These are phyloP conservation scores for Takifugu rubripes DNA, from an alignment of 2,797 vertebrate genomes.

Conservation along the genomic window DNA sequence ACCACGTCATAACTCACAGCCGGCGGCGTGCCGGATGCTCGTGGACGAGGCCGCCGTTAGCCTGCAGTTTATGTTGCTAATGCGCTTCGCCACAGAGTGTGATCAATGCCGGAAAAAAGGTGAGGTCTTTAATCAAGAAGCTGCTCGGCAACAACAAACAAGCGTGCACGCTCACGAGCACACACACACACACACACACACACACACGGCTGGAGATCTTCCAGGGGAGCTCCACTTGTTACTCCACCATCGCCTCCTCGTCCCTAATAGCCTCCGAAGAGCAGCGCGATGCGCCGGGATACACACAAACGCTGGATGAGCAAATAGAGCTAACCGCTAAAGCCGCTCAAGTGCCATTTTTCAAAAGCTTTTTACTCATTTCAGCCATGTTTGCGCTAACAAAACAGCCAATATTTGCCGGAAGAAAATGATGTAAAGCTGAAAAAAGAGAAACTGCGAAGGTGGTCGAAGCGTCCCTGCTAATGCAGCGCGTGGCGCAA, in stretches of 20 bases:
- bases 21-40: constrained; percentile 43
- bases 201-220: constrained; percentile 43
- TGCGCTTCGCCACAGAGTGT: constrained; percentile 29
- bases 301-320: constrained; percentile 36
- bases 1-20: constrained; percentile 54
- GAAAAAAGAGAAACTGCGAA: not conserved
- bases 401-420: too few species aligned
- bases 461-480: not conserved
- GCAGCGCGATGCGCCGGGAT: constrained; percentile 23
- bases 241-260: constrained; percentile 27
- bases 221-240: constrained; percentile 49
- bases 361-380: too few species aligned
- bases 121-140: constrained; percentile 37
- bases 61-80: constrained; percentile 29
- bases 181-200: not conserved
- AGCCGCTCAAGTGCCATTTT: too few species aligned
- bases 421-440: not conserved
- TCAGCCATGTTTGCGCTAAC: too few species aligned
- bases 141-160: constrained; percentile 6
- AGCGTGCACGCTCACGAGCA: constrained; percentile 1
- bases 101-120: constrained; percentile 22
- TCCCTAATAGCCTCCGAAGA: constrained; percentile 48
- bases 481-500: not conserved
- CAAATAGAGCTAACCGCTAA: constrained; percentile 17
- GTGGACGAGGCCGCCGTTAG: constrained; percentile 19